Evolutionary conservation across 2,113 vertebrate genomes (phyloP).

Genomic region (Agapornis roseicollis): DNA sequence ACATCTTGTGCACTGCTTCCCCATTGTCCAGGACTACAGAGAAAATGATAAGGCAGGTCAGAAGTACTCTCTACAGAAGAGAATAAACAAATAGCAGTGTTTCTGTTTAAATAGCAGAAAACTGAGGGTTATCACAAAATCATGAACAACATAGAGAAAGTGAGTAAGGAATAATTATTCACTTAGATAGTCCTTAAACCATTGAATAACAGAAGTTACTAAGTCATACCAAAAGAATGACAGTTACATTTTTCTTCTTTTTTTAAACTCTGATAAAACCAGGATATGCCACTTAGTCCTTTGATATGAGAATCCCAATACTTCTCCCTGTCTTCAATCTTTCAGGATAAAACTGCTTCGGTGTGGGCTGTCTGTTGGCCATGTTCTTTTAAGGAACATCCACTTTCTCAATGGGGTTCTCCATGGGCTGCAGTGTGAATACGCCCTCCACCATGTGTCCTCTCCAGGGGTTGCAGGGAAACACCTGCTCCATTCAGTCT

Average conservation of each 20-base stretch:
- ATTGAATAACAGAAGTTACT: not conserved
- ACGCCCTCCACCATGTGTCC: not conserved
- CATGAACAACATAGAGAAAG: not conserved
- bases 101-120: not conserved
- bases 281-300: not conserved
- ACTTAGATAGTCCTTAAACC: not conserved
- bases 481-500: not conserved
- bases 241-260: not conserved
- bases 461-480: not conserved
- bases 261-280: not conserved
- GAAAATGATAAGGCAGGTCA: not conserved
- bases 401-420: not conserved
- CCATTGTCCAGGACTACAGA: not conserved
- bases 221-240: not conserved
- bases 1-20: not conserved
- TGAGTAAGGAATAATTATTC: not conserved
- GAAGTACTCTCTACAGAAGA: not conserved
- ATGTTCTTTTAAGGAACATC: not conserved
- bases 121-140: not conserved
- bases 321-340: not conserved
- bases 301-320: not conserved
- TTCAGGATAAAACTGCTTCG: not conserved
- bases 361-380: fast-evolving
- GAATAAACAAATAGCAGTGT: not conserved
- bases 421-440: not conserved